Percentiles rank a stretch among this genome's conserved stretches.
Evolutionary conservation across 1,140 invertebrate species (phyloP).

Genomic region (Nautilus pompilius): DNA sequence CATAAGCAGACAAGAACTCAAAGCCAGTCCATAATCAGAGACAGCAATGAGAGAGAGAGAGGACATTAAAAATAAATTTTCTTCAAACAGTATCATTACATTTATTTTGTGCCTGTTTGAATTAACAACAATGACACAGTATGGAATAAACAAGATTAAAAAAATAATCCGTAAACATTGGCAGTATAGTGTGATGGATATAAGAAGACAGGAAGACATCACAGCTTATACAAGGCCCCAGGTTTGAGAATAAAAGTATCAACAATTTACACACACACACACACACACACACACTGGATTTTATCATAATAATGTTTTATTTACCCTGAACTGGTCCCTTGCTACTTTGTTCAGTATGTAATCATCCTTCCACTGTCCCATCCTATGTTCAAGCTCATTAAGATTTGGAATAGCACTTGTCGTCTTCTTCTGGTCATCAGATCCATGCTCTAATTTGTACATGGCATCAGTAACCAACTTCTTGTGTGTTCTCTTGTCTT

Average conservation of each 20-base stretch:
- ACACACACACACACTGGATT: not conserved
- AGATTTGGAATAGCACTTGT: constrained; percentile 70
- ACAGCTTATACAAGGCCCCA: not conserved
- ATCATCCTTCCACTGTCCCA: constrained; percentile 84
- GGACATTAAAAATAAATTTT: too few relatives aligned
- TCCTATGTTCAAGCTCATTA: constrained; percentile 71
- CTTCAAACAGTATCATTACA: too few relatives aligned
- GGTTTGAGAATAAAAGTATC: not conserved
- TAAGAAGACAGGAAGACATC: not conserved
- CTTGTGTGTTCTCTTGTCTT: constrained; percentile 75
- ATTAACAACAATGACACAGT: not conserved
- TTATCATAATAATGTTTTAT: constrained; percentile 20
- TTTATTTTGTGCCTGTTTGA: too few relatives aligned
- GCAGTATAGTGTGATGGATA: not conserved
- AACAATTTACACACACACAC: not conserved
- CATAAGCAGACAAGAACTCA: too few relatives aligned
- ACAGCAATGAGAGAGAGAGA: too few relatives aligned
- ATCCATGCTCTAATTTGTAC: constrained; percentile 90
- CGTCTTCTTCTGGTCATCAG: constrained; percentile 72
- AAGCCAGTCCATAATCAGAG: too few relatives aligned
- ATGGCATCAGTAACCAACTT: constrained; percentile 91
- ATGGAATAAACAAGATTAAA: not conserved
- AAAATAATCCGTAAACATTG: not conserved
- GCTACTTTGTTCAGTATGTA: constrained; percentile 83
- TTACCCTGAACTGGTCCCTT: constrained; percentile 79